These are phyloP conservation scores for Notodromas monacha DNA, from an alignment of 2,888 invertebrate genomes.

Conservation along the genomic window DNA sequence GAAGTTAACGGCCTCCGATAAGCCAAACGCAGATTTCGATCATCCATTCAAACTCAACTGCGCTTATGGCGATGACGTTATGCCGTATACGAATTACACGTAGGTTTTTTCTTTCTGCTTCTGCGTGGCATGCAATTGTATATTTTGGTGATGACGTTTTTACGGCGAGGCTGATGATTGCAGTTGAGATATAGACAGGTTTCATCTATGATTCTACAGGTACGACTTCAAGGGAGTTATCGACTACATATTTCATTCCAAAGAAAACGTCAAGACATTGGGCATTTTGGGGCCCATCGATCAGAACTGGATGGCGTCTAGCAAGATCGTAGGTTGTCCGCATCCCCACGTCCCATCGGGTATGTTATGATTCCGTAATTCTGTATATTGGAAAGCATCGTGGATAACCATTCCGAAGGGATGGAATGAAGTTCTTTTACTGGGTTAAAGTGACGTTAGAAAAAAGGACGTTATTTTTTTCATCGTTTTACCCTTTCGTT, in stretches of 20 bases:
- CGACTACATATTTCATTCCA: conserved; percentile 95
- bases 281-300: conserved; percentile 80
- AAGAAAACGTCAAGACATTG: conserved; percentile 70
- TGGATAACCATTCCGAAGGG: too few species aligned
- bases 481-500: not conserved
- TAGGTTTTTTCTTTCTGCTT: conserved; percentile 19
- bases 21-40: conserved; percentile 24
- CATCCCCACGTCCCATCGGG: conserved; percentile 85
- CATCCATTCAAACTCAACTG: conserved; percentile 85
- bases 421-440: too few species aligned
- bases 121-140: conserved; percentile 12
- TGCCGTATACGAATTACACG: conserved; percentile 97
- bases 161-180: too few species aligned
- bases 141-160: too few species aligned
- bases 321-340: conserved; percentile 89
- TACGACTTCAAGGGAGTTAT: conserved; percentile 98
- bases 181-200: not conserved
- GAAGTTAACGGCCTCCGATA: conserved; percentile 28
- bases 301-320: conserved; percentile 64
- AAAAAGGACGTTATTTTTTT: conserved; percentile 1
- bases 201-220: conserved; percentile 21
- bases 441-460: not conserved
- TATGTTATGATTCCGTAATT: conserved; percentile 16
- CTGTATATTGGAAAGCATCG: conserved; percentile 13
- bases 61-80: conserved; percentile 74